phyloP scores from a whole-genome alignment of 2,888 invertebrate genomes.

The Synanthedon myopaeformis region DNA sequence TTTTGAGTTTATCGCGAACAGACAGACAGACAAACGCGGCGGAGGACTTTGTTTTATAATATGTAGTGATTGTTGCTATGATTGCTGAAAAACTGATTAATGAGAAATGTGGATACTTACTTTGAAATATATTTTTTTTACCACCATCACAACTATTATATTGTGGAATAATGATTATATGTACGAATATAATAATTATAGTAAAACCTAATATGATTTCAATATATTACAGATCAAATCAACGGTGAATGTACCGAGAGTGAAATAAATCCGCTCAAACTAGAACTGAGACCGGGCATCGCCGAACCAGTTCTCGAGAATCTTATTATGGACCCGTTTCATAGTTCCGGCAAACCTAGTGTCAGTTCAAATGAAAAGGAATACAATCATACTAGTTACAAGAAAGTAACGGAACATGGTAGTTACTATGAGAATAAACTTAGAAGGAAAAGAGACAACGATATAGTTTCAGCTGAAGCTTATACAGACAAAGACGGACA shows the following conservation, averaged over 20 bases:
- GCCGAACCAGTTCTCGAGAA: constrained; percentile 62
- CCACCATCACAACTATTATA: too few relatives aligned
- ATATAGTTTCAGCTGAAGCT: constrained; percentile 79
- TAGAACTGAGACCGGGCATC: constrained; percentile 54
- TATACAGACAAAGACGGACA: constrained; percentile 77
- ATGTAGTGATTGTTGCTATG: too few relatives aligned
- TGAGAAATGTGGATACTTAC: too few relatives aligned
- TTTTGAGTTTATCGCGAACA: too few relatives aligned
- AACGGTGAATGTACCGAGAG: constrained; percentile 74
- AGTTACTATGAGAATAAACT: constrained; percentile 48
- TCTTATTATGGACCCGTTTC: constrained; percentile 54
- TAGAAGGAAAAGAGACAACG: constrained; percentile 74
- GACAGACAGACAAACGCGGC: too few relatives aligned
- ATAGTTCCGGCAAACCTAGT: constrained; percentile 40
- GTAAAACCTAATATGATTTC: too few relatives aligned
- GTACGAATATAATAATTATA: too few relatives aligned
- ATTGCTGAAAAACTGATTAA: too few relatives aligned
- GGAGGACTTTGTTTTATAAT: too few relatives aligned
- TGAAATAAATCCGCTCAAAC: constrained; percentile 75
- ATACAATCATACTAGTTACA: constrained; percentile 32
- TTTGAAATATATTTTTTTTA: too few relatives aligned
- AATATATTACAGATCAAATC: constrained; percentile 56
- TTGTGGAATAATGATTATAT: too few relatives aligned
- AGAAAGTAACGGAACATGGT: constrained; percentile 30
- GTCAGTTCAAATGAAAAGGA: constrained; percentile 43